Base-by-base conservation (phyloP, 2,888 invertebrate species). In the Timema podura region DNA sequence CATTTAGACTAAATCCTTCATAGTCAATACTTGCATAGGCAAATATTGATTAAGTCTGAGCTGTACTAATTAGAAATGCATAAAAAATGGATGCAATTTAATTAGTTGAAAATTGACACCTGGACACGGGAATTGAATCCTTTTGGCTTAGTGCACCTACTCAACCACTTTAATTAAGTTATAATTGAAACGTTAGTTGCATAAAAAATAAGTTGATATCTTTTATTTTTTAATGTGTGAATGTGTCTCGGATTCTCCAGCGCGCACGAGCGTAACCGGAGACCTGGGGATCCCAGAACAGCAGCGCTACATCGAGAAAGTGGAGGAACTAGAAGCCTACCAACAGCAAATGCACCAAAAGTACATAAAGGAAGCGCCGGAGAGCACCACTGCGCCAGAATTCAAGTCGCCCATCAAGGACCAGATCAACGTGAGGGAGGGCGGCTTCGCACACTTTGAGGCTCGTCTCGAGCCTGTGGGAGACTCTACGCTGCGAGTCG, bases 371-470 rank as follows among this genome's bases (percentile, higher is more conserved):
- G 93, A 94, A 82, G 86, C 87, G 71, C 91, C 91, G 59, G 94
- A 95, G 82, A 89, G 91, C 77, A 87, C 88, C 59, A 87, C 89
- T 75, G 89, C 89, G 76, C 95, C 95, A 71, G 91, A 92, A 83
- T 95, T 95, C 81, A 93, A 93, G 82, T 90, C 92, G 48, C 93
- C 93, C 61, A 92, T 95, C 74, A 92, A 92, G 81, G 93, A 94
- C 82, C 94, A 95, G 83, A 82, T 89, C 68, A 90, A 90, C 79
- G 87, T 95, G 78, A 90, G 91, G 78, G 96, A 97, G 85, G 94
- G 95, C 75, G 95, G 95, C 75, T 95, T 94, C 78, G 95, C 96
- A 75, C 96, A 97, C 80, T 96, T 97, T 79, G 97, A 97, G 85
- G 95, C 96, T 76, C 90, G 96, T 75, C 87, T 97, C 66, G 96